Percentiles rank a stretch among this genome's conserved stretches.
Evolutionary conservation across 2,888 invertebrate genomes (phyloP).

Genomic region (Crioceris asparagi): DNA sequence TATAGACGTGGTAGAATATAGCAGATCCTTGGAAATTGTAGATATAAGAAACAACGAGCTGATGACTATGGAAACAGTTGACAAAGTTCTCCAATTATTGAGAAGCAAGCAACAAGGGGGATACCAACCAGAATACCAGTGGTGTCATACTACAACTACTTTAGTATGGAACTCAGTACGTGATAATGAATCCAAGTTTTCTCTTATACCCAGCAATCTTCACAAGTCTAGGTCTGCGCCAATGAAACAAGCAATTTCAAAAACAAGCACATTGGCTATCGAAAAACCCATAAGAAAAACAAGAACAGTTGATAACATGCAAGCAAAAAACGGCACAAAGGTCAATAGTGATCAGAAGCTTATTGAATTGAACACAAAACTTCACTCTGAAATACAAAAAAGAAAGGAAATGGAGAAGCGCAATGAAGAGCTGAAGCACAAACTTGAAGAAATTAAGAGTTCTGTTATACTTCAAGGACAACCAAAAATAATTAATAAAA

Average conservation of each 20-base stretch:
- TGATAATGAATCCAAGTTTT: conserved; percentile 21
- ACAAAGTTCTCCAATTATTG: conserved; percentile 30
- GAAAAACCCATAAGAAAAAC: conserved; percentile 4
- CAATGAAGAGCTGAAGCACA: conserved; percentile 49
- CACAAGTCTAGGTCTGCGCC: conserved; percentile 30
- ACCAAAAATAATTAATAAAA: conserved; percentile 8
- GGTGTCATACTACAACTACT: conserved; percentile 29
- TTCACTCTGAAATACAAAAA: conserved; percentile 50
- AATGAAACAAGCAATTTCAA: conserved; percentile 17
- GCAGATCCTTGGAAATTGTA: conserved; percentile 54
- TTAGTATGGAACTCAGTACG: conserved; percentile 23
- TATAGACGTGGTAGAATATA: conserved; percentile 50
- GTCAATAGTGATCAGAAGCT: conserved; percentile 19
- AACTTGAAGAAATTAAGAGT: conserved; percentile 45
- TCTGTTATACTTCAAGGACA: conserved; percentile 12
- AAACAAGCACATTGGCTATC: conserved; percentile 5
- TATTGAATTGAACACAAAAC: conserved; percentile 43
- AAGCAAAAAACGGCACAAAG: conserved; percentile 9
- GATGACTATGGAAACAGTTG: conserved; percentile 25
- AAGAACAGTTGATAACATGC: conserved; percentile 13
- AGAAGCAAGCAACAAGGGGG: conserved; percentile 28
- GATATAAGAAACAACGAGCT: conserved; percentile 53
- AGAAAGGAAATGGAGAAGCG: conserved; percentile 52
- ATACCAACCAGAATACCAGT: conserved; percentile 30
- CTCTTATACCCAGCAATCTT: conserved; percentile 14